phyloP scores from a whole-genome alignment of 2,888 invertebrate species.

The Thera obeliscata region DNA sequence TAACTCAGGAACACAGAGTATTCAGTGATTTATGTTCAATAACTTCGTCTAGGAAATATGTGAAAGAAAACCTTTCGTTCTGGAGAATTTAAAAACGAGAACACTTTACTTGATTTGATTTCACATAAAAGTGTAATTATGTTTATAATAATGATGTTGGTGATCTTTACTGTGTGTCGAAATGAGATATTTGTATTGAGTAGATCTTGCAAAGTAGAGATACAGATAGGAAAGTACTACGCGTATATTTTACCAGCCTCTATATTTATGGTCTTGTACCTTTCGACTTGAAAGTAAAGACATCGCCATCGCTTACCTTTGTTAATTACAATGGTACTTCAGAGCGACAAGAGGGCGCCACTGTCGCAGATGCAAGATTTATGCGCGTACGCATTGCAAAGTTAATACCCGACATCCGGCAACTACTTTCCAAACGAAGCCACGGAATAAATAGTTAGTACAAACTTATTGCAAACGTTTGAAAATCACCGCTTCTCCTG shows the following conservation, averaged over 20 bases:
- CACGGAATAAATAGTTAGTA: slow-evolving; percentile 25
- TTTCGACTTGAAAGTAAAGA: slow-evolving; percentile 22
- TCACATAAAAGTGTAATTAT: too few relatives aligned
- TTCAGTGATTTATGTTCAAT: too few relatives aligned
- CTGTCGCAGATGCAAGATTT: slow-evolving; percentile 58
- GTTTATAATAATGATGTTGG: not conserved
- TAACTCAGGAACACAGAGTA: too few relatives aligned
- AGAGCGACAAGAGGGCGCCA: slow-evolving; percentile 53
- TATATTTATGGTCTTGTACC: slow-evolving; percentile 4
- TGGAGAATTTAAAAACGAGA: too few relatives aligned
- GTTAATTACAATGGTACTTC: slow-evolving; percentile 37
- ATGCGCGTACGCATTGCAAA: slow-evolving; percentile 59
- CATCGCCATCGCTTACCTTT: slow-evolving; percentile 20
- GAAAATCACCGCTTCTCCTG: slow-evolving; percentile 61
- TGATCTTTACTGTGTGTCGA: not conserved
- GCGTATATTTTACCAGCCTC: too few relatives aligned
- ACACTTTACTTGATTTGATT: too few relatives aligned
- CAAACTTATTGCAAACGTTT: slow-evolving; percentile 47
- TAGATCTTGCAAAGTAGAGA: too few relatives aligned
- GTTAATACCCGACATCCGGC: slow-evolving; percentile 66
- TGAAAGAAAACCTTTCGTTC: too few relatives aligned
- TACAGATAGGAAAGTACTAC: too few relatives aligned
- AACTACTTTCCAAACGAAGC: slow-evolving; percentile 63
- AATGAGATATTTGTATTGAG: too few relatives aligned
- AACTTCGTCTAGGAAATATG: too few relatives aligned